A percentile compares a stretch with the other conserved stretches of the same genome.
Evolutionary conservation across 2,113 vertebrate species (phyloP).

Genomic region (Tenebrosternarchus preto): DNA sequence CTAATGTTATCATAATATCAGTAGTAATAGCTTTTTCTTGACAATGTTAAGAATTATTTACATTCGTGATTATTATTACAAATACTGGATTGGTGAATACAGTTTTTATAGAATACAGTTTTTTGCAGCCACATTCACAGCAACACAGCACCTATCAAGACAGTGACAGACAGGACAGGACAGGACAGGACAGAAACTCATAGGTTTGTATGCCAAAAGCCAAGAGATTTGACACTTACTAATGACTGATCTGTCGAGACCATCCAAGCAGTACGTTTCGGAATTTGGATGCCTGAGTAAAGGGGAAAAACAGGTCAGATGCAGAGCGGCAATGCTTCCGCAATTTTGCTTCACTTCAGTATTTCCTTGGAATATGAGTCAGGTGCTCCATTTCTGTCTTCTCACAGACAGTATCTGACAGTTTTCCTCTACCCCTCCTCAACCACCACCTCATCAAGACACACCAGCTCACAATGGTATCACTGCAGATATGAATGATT

Average conservation of each 20-base stretch:
- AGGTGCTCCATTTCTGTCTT: background rate
- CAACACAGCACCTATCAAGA: background rate
- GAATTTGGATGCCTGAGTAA: background rate
- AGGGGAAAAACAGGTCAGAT: no score
- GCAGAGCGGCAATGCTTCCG: background rate
- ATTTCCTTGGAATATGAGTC: constrained; percentile 35
- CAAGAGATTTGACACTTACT: background rate
- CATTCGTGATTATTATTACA: no score
- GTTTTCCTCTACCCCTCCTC: background rate
- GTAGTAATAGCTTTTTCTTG: no score
- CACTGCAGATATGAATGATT: no score
- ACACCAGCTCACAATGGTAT: no score
- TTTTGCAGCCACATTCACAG: no score
- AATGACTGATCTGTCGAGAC: background rate
- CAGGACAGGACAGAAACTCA: background rate
- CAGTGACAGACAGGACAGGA: background rate
- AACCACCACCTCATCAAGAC: background rate
- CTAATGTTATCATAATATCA: no score
- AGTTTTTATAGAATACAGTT: no score
- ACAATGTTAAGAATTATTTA: no score
- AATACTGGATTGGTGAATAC: no score
- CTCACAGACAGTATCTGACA: background rate
- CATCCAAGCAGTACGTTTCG: background rate
- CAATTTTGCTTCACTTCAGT: constrained; percentile 28
- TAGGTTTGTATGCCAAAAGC: background rate